Evolutionary conservation across 2,113 vertebrate genomes (phyloP).

Genomic region (Ailuropoda melanoleuca): DNA sequence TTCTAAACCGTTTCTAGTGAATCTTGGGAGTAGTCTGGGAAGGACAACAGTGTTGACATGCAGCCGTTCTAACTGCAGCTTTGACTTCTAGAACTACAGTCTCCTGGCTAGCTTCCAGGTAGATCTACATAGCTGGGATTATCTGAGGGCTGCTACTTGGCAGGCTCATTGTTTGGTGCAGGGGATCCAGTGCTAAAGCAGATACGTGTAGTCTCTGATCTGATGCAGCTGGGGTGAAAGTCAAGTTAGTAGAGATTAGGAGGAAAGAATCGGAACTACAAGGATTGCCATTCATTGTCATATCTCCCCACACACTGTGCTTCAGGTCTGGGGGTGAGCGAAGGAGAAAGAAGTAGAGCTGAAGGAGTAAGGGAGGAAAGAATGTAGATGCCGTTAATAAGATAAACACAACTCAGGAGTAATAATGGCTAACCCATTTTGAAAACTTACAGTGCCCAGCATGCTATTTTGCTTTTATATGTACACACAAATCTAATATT

Average conservation of each 20-base stretch:
- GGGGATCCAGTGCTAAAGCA: not conserved
- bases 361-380: not conserved
- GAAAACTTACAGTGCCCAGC: not conserved
- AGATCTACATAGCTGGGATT: not conserved
- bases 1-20: not conserved
- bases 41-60: not conserved
- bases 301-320: not conserved
- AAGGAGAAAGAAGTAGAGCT: not conserved
- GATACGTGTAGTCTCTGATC: not conserved
- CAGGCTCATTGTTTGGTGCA: not conserved
- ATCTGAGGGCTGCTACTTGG: not conserved
- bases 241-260: not conserved
- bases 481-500: not conserved
- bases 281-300: not conserved
- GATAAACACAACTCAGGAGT: slow-evolving; percentile 23
- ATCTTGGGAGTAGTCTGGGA: not conserved
- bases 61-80: not conserved
- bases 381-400: not conserved
- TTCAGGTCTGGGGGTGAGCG: not conserved
- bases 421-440: not conserved
- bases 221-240: accelerated
- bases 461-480: not conserved
- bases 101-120: not conserved
- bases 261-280: not conserved
- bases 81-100: not conserved